These are phyloP conservation scores for Odontamblyopus rebecca DNA, from an alignment of 2,797 vertebrate genomes.

Conservation along the genomic window DNA sequence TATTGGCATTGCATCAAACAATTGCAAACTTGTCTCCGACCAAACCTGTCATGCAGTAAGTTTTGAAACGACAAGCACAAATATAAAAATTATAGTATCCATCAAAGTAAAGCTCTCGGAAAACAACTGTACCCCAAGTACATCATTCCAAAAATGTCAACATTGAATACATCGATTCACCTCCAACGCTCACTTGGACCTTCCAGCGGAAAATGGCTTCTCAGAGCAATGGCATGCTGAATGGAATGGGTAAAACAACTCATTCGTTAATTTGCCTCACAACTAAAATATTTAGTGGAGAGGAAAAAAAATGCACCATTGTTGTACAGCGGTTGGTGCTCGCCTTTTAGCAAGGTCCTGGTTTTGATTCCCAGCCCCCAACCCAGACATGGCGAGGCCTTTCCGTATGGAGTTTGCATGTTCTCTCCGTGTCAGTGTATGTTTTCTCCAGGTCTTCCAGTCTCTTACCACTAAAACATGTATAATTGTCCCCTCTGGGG, in stretches of 20 bases:
- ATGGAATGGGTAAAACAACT: conserved; percentile 53
- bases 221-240: conserved; percentile 75
- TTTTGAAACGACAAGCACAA: conserved; percentile 32
- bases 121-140: conserved; percentile 63
- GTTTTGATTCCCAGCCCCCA: neutral
- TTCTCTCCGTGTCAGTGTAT: neutral
- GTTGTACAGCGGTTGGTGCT: neutral
- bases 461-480: neutral
- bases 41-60: conserved; percentile 38
- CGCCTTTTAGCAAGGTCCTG: neutral
- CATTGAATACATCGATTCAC: conserved; percentile 63
- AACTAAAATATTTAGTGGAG: conserved; percentile 43
- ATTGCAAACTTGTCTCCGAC: conserved; percentile 16
- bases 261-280: conserved; percentile 45
- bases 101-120: conserved; percentile 66
- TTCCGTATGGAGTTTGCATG: neutral
- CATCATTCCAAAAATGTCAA: conserved; percentile 69
- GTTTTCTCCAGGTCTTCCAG: too few species aligned
- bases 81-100: conserved; percentile 36
- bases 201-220: conserved; percentile 73
- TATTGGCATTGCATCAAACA: conserved; percentile 48
- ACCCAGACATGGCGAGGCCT: neutral
- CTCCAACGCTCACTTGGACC: conserved; percentile 70
- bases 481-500: neutral
- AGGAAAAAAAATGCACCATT: neutral